Percentiles rank a stretch among this genome's conserved stretches.
phyloP scores from a whole-genome alignment of 2,113 vertebrate genomes.

The Pelecanoides urinatrix region DNA sequence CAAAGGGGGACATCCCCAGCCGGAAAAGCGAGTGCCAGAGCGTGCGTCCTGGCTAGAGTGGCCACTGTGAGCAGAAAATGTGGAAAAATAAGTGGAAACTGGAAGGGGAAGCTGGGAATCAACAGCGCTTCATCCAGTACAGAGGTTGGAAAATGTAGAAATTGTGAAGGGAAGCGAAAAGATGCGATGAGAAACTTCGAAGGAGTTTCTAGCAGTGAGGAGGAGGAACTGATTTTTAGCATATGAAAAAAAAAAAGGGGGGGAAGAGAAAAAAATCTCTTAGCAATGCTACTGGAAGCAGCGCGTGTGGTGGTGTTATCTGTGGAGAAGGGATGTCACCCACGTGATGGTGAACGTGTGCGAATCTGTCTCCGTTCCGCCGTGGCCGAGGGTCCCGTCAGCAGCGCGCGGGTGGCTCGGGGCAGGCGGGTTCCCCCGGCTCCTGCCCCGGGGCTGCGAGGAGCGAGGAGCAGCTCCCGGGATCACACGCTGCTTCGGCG shows the following conservation, averaged over 20 bases:
- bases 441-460: neutral
- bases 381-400: rapidly evolving
- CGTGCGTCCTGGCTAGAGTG: neutral
- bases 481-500: rapidly evolving
- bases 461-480: neutral
- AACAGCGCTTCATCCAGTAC: neutral
- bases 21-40: neutral
- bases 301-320: neutral
- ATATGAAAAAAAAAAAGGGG: neutral
- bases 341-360: rapidly evolving
- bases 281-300: neutral
- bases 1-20: neutral
- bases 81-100: neutral
- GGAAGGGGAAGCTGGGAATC: neutral
- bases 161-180: neutral
- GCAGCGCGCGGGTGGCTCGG: rapidly evolving
- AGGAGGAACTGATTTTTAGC: neutral
- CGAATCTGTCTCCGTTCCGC: neutral
- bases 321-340: neutral
- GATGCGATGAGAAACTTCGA: neutral
- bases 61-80: neutral
- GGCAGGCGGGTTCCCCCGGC: neutral
- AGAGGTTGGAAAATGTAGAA: neutral
- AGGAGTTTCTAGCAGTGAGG: neutral
- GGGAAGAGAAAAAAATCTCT: neutral